These are phyloP conservation scores for Odobenus rosmarus DNA, from an alignment of 2,113 vertebrate species.

Conservation along the genomic window DNA sequence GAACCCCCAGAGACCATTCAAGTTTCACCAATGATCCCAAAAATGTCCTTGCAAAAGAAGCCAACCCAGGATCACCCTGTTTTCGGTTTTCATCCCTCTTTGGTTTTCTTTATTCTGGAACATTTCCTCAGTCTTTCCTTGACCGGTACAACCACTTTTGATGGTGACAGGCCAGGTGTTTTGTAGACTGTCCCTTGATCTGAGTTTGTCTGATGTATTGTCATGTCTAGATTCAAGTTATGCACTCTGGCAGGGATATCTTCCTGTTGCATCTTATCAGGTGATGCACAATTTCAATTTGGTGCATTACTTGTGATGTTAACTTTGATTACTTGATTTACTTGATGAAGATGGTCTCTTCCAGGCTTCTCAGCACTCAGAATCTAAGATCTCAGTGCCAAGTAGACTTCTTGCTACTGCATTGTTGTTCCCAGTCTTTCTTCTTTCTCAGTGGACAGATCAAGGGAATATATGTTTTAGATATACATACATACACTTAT, in stretches of 20 bases:
- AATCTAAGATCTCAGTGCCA: neutral
- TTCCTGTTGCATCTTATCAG: neutral
- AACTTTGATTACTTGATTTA: neutral
- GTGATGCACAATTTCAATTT: neutral
- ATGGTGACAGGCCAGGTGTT: slow-evolving; percentile 10
- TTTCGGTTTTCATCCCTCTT: slow-evolving; percentile 20
- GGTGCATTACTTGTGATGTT: neutral
- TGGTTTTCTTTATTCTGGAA: slow-evolving; percentile 13
- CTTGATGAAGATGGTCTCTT: neutral
- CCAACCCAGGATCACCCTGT: neutral
- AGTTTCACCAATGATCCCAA: neutral
- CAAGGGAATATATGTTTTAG: neutral
- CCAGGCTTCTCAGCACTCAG: neutral
- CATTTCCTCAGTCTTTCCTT: neutral
- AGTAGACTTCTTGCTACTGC: neutral
- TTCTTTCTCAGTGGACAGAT: neutral
- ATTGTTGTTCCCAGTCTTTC: neutral
- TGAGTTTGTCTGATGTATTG: neutral
- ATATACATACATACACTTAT: neutral
- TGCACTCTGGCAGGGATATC: neutral
- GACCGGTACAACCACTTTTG: slow-evolving; percentile 9
- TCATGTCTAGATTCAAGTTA: neutral
- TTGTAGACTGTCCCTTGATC: neutral
- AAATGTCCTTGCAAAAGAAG: neutral
- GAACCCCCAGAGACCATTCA: neutral